phyloP scores from a whole-genome alignment of 1,140 invertebrate genomes.

The Aradophagus sp. region DNA sequence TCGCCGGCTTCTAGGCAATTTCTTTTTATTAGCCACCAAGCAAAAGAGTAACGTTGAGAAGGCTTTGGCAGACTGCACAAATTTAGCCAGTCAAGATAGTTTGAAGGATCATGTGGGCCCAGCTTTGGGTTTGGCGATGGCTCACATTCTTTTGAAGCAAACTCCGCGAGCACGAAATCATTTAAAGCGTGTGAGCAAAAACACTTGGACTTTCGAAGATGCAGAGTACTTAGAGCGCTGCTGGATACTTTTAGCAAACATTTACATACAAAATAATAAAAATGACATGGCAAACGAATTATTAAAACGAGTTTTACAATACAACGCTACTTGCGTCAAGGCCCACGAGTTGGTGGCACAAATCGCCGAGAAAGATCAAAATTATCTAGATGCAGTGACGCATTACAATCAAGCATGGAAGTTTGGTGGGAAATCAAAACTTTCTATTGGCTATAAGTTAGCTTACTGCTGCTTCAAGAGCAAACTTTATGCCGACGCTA shows the following conservation, averaged over 20 bases:
- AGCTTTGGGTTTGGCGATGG: conserved; percentile 90
- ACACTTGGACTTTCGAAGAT: conserved; percentile 93
- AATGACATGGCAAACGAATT: conserved; percentile 90
- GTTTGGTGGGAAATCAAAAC: conserved; percentile 85
- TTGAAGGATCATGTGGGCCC: conserved; percentile 88
- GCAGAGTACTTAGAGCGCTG: conserved; percentile 96
- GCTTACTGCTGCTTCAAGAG: conserved; percentile 94
- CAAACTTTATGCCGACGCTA: conserved; percentile 89
- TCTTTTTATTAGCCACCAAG: conserved; percentile 87
- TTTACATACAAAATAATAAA: conserved; percentile 92
- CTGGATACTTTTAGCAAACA: conserved; percentile 94
- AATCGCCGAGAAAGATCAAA: conserved; percentile 94
- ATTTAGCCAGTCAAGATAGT: conserved; percentile 81
- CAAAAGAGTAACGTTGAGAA: conserved; percentile 90
- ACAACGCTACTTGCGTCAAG: conserved; percentile 93
- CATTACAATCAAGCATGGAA: conserved; percentile 92
- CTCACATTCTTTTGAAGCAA: conserved; percentile 92
- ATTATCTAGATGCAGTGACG: conserved; percentile 88
- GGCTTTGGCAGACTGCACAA: conserved; percentile 87
- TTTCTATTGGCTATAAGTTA: conserved; percentile 92
- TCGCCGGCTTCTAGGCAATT: conserved; percentile 85
- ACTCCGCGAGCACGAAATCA: conserved; percentile 92
- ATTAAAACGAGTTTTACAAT: conserved; percentile 85
- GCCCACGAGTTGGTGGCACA: conserved; percentile 92
- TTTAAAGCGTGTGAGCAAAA: conserved; percentile 91